Evolutionary conservation across 2,797 vertebrate species (phyloP), one percentile per base, ranked within the genome.

Genomic region (Tiaroga cobitis): DNA sequence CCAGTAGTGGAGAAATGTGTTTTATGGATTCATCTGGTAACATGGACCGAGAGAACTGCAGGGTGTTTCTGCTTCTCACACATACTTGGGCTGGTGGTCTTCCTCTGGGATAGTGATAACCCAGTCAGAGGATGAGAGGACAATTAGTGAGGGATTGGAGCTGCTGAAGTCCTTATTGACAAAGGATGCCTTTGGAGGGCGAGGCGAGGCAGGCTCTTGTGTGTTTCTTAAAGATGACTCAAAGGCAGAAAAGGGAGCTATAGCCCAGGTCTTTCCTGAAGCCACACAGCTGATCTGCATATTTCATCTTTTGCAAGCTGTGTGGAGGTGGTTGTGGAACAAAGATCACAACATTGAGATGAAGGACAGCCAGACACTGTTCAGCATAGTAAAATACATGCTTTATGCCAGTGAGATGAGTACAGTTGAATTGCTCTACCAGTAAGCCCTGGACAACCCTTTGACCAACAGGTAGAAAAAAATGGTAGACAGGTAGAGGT

Each of bases 301-400:
- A 24, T n/a, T n/a, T n/a, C n/a, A n/a, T 68, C 68, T 70, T 70
- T 5, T 70, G 19, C 34, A 37, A 69, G 67, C 10, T 69, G 69
- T 43, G 39, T 72, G n/a, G n/a, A n/a, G n/a, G n/a, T n/a, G 69
- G 11, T 72, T 72, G 24, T 70, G 68, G 37, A 70, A 70, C 68
- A 41, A 41, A n/a, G 68, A 41, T 15, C 68, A 41, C 37, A 11
- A 41, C 13, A 9, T 41, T 70, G 37, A 41, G 37, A n/a, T 41
- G 68, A 41, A 70, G 37, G 68, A 70, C 37, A 70, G 68, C 5
- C 21, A 70, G 32, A 68, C 65, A 68, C 21, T 39, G 32, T 69
- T 39, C 37, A 24, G 67, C 67, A 69, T 24, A 69, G 34, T 69
- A 69, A 69, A 69, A 69, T 2, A 69, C 67, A 21, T 41, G 34